Base-by-base conservation (phyloP, 2,888 invertebrate species). In the Hyles lineata region DNA sequence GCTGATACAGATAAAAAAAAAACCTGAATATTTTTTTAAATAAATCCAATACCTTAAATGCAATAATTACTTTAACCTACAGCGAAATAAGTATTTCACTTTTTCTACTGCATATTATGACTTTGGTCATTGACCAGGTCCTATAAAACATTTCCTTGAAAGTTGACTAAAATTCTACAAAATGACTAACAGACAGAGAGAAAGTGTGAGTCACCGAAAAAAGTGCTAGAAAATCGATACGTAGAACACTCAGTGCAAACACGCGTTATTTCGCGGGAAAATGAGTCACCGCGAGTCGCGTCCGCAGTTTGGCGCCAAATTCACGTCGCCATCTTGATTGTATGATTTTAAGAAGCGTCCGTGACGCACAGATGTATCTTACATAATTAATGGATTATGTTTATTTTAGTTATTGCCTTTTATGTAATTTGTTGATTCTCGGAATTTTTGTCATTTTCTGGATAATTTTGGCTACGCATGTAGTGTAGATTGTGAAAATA, bases 231-330 rank as follows among this genome's bases (percentile, higher is more conserved):
- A 74, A 70, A 73, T 52, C 50, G n/a, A 67, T 58, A 71, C 63
- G 52, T 59, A 67, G 50, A 67, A 67, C n/a, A 23, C 35, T 58
- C 63, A 58, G 61, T 61, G 62, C 63, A 70, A 58, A 71, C 71
- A 32, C 23, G 52, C 70, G 76, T 73, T 74, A 75, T 72, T 73
- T 74, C 70, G 72, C 75, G 80, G 79, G 80, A 82, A 55, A 75
- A 62, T 73, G 62, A 73, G 32, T 73, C 73, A 73, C 61, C 25
- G 62, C 23, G 19, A 23, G 4, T 43, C 11, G 43, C 43, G 43
- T 43, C 43, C 32, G 35, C 63, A 58, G 11, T 62, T 70, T 73
- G 73, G 73, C 73, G 73, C 73, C 73, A 70, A 73, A 58, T 61
- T 32, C 58, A n/a, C 55, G 32, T 55, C 73, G 72, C 72, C 59